Conservation (phyloP, 2,888 invertebrate species). For the Oscheius sp. region DNA sequence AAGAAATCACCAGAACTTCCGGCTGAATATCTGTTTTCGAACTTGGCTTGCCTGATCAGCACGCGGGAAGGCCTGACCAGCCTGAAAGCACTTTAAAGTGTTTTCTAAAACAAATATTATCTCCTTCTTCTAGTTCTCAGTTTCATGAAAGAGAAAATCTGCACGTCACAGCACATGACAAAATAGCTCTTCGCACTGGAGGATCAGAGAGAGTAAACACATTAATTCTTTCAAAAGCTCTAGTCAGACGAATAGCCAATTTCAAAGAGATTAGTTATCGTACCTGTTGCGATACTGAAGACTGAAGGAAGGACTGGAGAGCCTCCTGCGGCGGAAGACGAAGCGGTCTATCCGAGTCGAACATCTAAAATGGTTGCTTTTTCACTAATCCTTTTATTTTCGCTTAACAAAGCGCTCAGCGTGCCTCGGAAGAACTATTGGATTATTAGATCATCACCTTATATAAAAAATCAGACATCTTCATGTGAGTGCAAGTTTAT, state of each 20-base stretch:
- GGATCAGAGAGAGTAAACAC: background rate
- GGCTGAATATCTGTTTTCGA: constrained; percentile 28
- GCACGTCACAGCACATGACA: too few relatives aligned
- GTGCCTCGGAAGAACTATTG: too few relatives aligned
- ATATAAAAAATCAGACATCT: too few relatives aligned
- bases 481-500: background rate
- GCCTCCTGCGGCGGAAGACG: background rate
- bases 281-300: constrained; percentile 4
- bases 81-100: background rate
- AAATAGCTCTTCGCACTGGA: background rate
- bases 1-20: constrained; percentile 26
- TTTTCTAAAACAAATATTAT: background rate
- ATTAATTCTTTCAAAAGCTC: background rate
- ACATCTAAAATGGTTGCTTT: constrained; percentile 6
- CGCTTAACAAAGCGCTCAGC: background rate
- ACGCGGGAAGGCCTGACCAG: constrained; percentile 9
- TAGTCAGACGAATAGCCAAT: background rate
- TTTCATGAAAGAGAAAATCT: too few relatives aligned
- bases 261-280: too few relatives aligned
- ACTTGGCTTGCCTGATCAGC: constrained; percentile 25
- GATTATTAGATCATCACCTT: background rate
- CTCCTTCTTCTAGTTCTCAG: background rate
- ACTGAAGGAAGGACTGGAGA: background rate
- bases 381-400: background rate
- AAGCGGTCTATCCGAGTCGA: background rate